Conservation (phyloP, 2,888 invertebrate genomes). For the Mythimna impura region DNA sequence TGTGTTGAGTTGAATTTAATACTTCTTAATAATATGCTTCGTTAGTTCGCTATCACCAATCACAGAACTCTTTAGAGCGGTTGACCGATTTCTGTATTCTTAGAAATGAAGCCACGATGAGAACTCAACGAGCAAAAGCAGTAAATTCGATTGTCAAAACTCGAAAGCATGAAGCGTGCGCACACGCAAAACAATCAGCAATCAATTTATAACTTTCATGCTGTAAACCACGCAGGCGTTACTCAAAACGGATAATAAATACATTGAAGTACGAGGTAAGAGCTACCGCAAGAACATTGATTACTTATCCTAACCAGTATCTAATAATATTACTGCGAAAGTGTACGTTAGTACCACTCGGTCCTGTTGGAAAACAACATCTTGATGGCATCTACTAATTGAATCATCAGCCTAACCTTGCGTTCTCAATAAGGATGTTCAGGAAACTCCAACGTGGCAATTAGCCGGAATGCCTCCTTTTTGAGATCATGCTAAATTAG, state of each 20-base stretch:
- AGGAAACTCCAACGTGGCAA: background rate
- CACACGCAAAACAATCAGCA: slow-evolving; percentile 62
- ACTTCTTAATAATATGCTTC: slow-evolving; percentile 1
- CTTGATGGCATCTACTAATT: background rate
- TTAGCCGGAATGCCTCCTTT: background rate
- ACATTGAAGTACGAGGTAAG: slow-evolving; percentile 54
- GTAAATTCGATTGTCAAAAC: slow-evolving; percentile 46
- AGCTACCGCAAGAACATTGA: slow-evolving; percentile 50
- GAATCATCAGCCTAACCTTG: background rate
- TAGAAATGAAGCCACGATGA: slow-evolving; percentile 18
- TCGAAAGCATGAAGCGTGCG: slow-evolving; percentile 56
- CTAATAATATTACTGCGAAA: slow-evolving; percentile 26
- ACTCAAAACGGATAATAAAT: slow-evolving; percentile 50
- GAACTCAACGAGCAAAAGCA: slow-evolving; percentile 15
- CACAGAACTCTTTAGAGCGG: background rate
- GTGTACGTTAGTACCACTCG: slow-evolving; percentile 14
- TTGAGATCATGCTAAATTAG: background rate
- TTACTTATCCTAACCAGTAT: slow-evolving; percentile 30
- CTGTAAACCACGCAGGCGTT: slow-evolving; percentile 43
- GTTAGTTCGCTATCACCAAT: background rate
- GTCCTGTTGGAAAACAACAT: background rate
- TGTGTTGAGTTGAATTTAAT: background rate
- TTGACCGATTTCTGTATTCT: slow-evolving; percentile 9
- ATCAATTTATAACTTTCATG: slow-evolving; percentile 59
- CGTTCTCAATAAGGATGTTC: background rate